These are phyloP conservation scores for Colaptes auratus DNA, from an alignment of 2,113 vertebrate genomes.

Conservation along the genomic window DNA sequence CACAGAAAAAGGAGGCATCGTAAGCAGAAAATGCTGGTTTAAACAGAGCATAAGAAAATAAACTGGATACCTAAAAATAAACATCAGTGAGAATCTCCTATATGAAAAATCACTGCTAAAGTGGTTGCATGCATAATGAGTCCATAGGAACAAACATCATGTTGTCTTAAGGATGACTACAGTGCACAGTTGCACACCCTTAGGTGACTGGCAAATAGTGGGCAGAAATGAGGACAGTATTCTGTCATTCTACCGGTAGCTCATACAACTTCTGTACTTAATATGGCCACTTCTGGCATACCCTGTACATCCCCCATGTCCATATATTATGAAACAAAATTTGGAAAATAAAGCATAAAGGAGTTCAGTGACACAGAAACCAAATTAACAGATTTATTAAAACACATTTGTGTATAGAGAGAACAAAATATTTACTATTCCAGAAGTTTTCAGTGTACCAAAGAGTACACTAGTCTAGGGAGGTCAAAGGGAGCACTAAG, in stretches of 20 bases:
- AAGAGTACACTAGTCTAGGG: too few relatives aligned
- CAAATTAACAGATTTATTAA: neutral
- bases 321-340: neutral
- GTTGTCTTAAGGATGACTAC: neutral
- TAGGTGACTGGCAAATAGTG: neutral
- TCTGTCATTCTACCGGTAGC: neutral
- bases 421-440: neutral
- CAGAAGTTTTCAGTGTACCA: neutral
- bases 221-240: neutral
- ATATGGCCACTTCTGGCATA: neutral
- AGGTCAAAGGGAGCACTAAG: too few relatives aligned
- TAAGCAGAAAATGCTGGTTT: constrained; percentile 29
- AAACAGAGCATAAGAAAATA: constrained; percentile 28
- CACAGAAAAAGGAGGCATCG: constrained; percentile 64
- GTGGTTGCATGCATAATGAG: neutral
- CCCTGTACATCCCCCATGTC: neutral
- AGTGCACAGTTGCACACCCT: neutral
- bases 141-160: neutral
- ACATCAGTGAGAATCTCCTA: constrained; percentile 66
- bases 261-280: neutral
- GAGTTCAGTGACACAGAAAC: neutral
- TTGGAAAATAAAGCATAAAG: neutral
- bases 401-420: neutral
- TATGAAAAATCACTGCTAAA: constrained; percentile 28
- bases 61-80: constrained; percentile 67